Evolutionary conservation across 37 sponge, comb jelly and placozoan genomes (phyloP).

Genomic region (Aphrocallistes beatrix): DNA sequence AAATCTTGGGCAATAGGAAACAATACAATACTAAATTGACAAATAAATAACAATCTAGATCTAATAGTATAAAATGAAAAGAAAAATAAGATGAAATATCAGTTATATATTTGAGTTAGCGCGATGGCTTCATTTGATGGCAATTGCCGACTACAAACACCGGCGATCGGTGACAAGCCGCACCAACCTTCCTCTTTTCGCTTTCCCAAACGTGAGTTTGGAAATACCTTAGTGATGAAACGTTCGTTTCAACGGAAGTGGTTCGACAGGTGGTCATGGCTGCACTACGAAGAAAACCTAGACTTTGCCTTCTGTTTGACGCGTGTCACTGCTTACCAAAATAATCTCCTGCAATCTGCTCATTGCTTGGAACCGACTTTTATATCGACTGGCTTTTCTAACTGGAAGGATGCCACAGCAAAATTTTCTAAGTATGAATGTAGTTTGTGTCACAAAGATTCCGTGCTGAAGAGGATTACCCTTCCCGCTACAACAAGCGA

Average conservation of each 20-base stretch:
- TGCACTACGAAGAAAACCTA: slow-evolving; percentile 23
- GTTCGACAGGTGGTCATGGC: slow-evolving; percentile 25
- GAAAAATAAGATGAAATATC: no score
- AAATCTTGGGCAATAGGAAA: no score
- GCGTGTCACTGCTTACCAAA: slow-evolving; percentile 18
- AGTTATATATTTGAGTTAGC: neutral
- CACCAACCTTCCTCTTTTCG: slow-evolving; percentile 16
- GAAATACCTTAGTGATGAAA: slow-evolving; percentile 26
- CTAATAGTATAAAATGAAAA: no score
- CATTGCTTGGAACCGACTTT: slow-evolving; percentile 6
- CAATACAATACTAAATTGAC: no score
- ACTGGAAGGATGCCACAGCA: slow-evolving; percentile 13
- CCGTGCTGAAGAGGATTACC: slow-evolving; percentile 26
- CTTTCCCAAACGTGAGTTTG: slow-evolving; percentile 27
- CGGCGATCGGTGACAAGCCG: slow-evolving; percentile 25
- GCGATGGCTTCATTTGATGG: neutral
- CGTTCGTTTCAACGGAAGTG: slow-evolving; percentile 16
- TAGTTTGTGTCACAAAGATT: slow-evolving; percentile 35
- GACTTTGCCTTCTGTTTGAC: slow-evolving; percentile 22
- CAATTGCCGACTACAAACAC: neutral
- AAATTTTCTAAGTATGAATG: slow-evolving; percentile 27
- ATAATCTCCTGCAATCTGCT: neutral
- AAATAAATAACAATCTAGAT: no score
- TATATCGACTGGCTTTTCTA: slow-evolving; percentile 20
- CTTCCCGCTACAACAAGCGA: slow-evolving; percentile 28